phyloP scores from a whole-genome alignment of 2,888 invertebrate species.

The Phyllotreta striolata region DNA sequence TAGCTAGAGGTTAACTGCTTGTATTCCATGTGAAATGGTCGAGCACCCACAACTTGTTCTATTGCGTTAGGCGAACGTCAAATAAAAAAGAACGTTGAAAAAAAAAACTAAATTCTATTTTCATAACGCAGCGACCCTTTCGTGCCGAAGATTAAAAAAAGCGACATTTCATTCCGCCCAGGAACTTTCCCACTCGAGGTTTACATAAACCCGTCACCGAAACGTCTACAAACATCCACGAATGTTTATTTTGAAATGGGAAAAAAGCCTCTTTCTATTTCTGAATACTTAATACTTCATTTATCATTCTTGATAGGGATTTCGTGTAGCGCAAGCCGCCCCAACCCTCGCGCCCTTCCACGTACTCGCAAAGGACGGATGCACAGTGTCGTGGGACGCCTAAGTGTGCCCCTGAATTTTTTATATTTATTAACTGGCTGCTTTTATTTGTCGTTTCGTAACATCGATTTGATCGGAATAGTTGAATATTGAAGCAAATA shows the following conservation, averaged over 20 bases:
- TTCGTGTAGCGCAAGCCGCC: slow-evolving; percentile 27
- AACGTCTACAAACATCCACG: slow-evolving; percentile 34
- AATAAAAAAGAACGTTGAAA: background rate
- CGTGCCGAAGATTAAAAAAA: slow-evolving; percentile 5
- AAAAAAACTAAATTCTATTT: slow-evolving; percentile 11
- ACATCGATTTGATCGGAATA: too few species aligned
- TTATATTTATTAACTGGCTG: too few species aligned
- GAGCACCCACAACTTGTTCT: slow-evolving; percentile 3
- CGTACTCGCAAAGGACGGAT: background rate
- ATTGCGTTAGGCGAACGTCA: background rate
- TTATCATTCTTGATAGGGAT: slow-evolving; percentile 39
- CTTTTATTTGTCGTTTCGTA: too few species aligned
- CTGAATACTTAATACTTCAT: slow-evolving; percentile 41
- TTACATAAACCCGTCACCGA: slow-evolving; percentile 38
- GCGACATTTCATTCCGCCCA: slow-evolving; percentile 19
- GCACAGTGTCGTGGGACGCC: slow-evolving; percentile 10
- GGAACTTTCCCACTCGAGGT: slow-evolving; percentile 34
- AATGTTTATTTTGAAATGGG: slow-evolving; percentile 40
- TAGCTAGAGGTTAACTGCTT: slow-evolving; percentile 9
- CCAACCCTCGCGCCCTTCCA: slow-evolving; percentile 13
- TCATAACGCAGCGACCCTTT: background rate
- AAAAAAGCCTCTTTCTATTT: slow-evolving; percentile 41
- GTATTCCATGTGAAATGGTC: background rate
- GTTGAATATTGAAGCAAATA: too few species aligned
- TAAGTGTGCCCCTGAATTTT: background rate